A percentile compares a stretch with the other conserved stretches of the same genome.
phyloP scores from a whole-genome alignment of 2,113 vertebrate genomes.

The Hyaena hyaena region DNA sequence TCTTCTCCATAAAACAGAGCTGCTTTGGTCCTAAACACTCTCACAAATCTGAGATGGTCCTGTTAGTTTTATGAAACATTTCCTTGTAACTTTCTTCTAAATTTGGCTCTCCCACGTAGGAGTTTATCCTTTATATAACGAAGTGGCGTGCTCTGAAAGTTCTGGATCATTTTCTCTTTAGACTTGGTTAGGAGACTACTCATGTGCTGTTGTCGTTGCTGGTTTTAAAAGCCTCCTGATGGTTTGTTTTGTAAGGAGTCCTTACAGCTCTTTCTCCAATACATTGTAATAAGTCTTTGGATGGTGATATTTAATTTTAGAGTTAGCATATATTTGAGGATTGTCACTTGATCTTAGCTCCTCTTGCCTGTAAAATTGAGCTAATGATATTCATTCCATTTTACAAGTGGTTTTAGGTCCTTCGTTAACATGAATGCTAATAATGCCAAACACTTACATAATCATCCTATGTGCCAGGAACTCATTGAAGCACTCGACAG shows the following conservation, averaged over 20 bases:
- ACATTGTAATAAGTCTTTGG: not conserved
- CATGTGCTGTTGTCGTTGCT: not conserved
- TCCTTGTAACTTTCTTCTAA: not conserved
- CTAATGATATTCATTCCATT: not conserved
- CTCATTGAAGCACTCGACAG: not conserved
- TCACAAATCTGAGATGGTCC: not conserved
- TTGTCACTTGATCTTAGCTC: not conserved
- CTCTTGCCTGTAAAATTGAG: constrained; percentile 37
- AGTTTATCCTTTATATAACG: not conserved
- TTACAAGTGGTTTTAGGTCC: not conserved
- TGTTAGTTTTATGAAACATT: not conserved
- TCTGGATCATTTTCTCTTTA: not conserved
- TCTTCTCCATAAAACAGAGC: not conserved
- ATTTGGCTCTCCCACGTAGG: not conserved
- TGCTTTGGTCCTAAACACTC: not conserved
- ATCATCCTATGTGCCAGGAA: not conserved
- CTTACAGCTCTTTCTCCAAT: not conserved
- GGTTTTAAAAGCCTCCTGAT: not conserved
- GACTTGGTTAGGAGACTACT: not conserved
- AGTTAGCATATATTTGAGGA: not conserved
- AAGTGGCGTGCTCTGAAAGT: not conserved
- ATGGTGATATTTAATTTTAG: not conserved
- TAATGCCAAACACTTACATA: not conserved
- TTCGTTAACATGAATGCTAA: constrained; percentile 1
- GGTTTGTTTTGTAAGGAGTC: not conserved